Evolutionary conservation across 1,140 invertebrate species (phyloP).

Genomic region (Heterodera carotae): DNA sequence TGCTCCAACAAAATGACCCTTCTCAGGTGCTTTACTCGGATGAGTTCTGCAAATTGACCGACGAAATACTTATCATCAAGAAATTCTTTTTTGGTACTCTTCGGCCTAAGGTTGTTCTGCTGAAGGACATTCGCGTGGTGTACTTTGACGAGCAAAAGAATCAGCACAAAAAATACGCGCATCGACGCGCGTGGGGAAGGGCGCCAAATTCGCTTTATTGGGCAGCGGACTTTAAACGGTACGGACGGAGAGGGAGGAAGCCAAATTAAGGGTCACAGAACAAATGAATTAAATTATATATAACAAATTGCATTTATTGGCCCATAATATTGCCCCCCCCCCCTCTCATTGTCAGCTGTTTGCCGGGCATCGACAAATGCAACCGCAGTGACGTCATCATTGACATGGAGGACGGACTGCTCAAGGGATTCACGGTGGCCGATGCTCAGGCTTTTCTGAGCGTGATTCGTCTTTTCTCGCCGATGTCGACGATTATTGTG

Average conservation of each 20-base stretch:
- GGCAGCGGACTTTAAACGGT: slow-evolving; percentile 45
- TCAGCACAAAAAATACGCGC: slow-evolving; percentile 38
- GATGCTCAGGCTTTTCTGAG: slow-evolving; percentile 44
- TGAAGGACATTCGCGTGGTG: slow-evolving; percentile 48
- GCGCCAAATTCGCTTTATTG: slow-evolving; percentile 35
- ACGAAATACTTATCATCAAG: slow-evolving; percentile 62
- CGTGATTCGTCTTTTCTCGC: slow-evolving; percentile 36
- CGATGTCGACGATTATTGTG: slow-evolving; percentile 52
- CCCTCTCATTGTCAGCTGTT: slow-evolving; percentile 33
- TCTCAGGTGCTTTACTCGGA: slow-evolving; percentile 39
- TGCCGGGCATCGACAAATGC: slow-evolving; percentile 47
- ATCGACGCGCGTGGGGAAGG: slow-evolving; percentile 33
- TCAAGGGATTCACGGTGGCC: slow-evolving; percentile 36
- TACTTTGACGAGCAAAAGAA: slow-evolving; percentile 45
- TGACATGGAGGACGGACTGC: slow-evolving; percentile 50
- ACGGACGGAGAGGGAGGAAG: neutral
- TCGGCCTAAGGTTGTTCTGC: slow-evolving; percentile 39
- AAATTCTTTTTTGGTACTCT: slow-evolving; percentile 53
- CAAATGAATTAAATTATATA: too few relatives aligned
- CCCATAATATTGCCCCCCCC: too few relatives aligned
- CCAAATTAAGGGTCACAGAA: slow-evolving; percentile 20
- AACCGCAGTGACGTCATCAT: slow-evolving; percentile 46
- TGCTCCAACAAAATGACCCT: slow-evolving; percentile 23
- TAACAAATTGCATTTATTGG: too few relatives aligned
- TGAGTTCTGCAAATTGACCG: slow-evolving; percentile 66